Base-by-base conservation (phyloP, 2,888 invertebrate species). In the Autographa gamma region DNA sequence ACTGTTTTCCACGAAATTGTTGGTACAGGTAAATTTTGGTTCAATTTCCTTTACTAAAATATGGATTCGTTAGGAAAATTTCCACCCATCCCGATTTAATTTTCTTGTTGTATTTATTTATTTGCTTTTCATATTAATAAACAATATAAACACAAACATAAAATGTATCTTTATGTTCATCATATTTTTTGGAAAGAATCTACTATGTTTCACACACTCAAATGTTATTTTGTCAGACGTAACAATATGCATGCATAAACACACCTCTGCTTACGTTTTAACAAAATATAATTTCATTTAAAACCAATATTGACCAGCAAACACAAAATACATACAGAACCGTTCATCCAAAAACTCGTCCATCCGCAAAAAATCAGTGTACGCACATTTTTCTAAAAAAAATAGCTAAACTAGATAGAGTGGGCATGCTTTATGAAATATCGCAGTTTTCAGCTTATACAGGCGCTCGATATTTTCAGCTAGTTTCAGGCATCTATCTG, bases 351-450 rank as follows among this genome's bases (percentile, higher is more conserved):
- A 25, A 71, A 71, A 77, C 48, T 25, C 54, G 8, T 13, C 19
- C 3, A 25, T 19, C 63, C 59, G 14, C 60, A 63, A 71, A 75
- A 75, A 72, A 75, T 63, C 54, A 25, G 32, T n/a, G 41, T 66
- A 79, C 73, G 82, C 68, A 69, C 63, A 62, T 74, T 84, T 79
- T 43, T 79, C 73, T 63, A 65, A 75, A 86, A 84, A 76, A 82
- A 77, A 73, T 63, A 56, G 62, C 77, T 87, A 88, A 88, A 88
- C 84, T 76, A 86, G 83, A 83, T 81, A 83, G 84, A 85, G 86
- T 79, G 83, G 81, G 72, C 68, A 76, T 75, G 83, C 83, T 83
- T 76, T 89, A 90, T 89, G 88, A 89, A 88, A 90, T 88, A 90
- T 90, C 71, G 83, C 73, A 71, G 79, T 83, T 84, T 86, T 81